phyloP scores from a whole-genome alignment of 2,888 invertebrate genomes.

The Acleris literana region DNA sequence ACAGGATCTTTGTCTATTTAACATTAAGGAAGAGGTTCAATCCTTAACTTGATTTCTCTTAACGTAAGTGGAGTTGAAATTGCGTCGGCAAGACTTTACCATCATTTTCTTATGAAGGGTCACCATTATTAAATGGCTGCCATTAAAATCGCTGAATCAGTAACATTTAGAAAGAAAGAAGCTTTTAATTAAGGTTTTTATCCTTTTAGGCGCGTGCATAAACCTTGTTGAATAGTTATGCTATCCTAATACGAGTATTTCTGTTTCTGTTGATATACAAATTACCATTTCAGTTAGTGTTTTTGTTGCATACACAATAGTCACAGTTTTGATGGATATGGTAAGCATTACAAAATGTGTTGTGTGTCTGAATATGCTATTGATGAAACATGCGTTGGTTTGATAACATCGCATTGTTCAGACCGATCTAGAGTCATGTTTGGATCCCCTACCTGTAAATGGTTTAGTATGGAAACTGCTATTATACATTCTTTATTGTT shows the following conservation, averaged over 20 bases:
- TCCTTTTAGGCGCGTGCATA: no score
- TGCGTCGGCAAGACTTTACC: background rate
- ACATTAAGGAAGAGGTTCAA: constrained; percentile 14
- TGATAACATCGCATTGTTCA: constrained; percentile 27
- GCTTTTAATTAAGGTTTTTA: no score
- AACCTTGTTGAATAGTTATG: no score
- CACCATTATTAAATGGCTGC: no score
- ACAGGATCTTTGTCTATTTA: constrained; percentile 14
- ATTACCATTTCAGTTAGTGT: background rate
- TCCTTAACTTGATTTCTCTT: constrained; percentile 22
- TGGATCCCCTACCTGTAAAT: constrained; percentile 21
- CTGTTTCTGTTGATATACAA: background rate
- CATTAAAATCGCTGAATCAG: no score
- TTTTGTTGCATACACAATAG: constrained; percentile 1
- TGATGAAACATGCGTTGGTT: constrained; percentile 7
- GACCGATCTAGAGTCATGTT: constrained; percentile 19
- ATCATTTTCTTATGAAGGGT: no score
- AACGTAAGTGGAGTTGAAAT: constrained; percentile 14
- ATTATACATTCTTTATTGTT: constrained; percentile 1
- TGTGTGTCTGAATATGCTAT: constrained; percentile 6
- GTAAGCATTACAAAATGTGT: constrained; percentile 6
- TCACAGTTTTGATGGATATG: background rate
- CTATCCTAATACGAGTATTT: no score
- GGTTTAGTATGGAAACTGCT: constrained; percentile 5
- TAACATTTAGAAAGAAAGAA: no score